Percentiles rank a stretch among this genome's conserved stretches.
Conservation (phyloP, 1,140 invertebrate genomes). For the Trachymyrmex cornetzi region DNA sequence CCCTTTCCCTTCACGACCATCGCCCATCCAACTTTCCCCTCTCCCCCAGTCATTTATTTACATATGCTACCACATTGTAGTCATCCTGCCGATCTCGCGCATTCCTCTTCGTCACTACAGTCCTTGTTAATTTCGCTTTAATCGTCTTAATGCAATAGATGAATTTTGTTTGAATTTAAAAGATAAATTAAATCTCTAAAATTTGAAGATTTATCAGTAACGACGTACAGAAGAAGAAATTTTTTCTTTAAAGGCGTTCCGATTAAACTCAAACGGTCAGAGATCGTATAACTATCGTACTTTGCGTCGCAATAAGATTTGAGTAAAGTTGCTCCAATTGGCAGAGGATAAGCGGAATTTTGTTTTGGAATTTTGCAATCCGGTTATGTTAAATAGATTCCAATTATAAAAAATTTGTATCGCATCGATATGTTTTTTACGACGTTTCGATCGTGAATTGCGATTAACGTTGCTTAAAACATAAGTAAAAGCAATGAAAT, state of each 20-base stretch:
- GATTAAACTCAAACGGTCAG: background rate
- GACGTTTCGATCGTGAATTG: background rate
- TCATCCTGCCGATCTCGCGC: background rate
- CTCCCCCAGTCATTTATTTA: constrained; percentile 22
- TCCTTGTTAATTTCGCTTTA: constrained; percentile 29
- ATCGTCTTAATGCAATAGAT: background rate
- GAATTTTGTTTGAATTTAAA: background rate
- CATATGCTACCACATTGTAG: constrained; percentile 57
- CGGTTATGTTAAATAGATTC: background rate
- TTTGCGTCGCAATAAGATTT: background rate
- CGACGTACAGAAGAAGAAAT: background rate
- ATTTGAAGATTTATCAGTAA: background rate
- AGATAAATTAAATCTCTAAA: background rate
- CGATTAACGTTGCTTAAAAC: background rate
- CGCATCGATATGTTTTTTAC: background rate
- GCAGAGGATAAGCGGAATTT: background rate
- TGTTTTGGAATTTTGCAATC: background rate
- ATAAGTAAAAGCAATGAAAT: background rate
- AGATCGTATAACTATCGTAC: background rate
- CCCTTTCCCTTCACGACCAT: constrained; percentile 36
- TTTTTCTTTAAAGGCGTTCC: background rate
- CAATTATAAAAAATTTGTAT: background rate
- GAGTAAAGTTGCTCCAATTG: background rate
- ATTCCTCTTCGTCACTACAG: background rate
- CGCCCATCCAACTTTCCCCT: background rate